These are phyloP conservation scores for Dendrolimus punctatus DNA, from an alignment of 1,140 invertebrate genomes.

Conservation along the genomic window DNA sequence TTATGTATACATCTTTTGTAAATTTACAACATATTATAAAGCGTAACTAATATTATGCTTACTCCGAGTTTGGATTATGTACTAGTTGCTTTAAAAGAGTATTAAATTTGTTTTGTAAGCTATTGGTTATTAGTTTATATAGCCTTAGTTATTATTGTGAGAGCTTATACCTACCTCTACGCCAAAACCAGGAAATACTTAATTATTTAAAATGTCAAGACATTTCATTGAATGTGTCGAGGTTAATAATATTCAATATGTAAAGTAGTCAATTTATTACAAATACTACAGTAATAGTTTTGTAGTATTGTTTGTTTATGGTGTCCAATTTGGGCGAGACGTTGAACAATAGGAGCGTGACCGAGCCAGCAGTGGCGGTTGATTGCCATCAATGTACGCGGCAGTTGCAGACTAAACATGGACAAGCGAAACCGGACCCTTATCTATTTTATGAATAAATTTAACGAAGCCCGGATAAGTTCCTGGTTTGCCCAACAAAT, in stretches of 20 bases:
- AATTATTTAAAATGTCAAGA: not conserved
- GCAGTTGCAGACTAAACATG: conserved; percentile 21
- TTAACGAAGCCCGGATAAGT: conserved; percentile 23
- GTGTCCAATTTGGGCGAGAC: conserved; percentile 39
- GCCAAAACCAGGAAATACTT: too few relatives aligned
- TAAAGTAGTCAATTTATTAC: conserved; percentile 17
- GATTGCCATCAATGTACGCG: conserved; percentile 35
- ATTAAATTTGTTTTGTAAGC: too few relatives aligned
- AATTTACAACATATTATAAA: too few relatives aligned
- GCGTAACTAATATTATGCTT: too few relatives aligned
- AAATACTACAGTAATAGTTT: conserved; percentile 13
- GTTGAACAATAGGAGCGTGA: conserved; percentile 50
- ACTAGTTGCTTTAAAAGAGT: too few relatives aligned
- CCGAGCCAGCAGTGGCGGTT: conserved; percentile 23
- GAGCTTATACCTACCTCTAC: too few relatives aligned
- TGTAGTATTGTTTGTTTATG: conserved; percentile 26
- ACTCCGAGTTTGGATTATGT: too few relatives aligned
- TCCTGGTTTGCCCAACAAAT: conserved; percentile 10
- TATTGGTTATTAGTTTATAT: too few relatives aligned
- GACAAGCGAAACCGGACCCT: conserved; percentile 19
- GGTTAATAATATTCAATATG: not conserved
- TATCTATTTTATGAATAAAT: conserved; percentile 32
- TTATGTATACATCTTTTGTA: too few relatives aligned
- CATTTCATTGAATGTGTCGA: not conserved
- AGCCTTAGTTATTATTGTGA: too few relatives aligned